Conservation (phyloP, 2,888 invertebrate genomes). For the Latrodectus elegans region DNA sequence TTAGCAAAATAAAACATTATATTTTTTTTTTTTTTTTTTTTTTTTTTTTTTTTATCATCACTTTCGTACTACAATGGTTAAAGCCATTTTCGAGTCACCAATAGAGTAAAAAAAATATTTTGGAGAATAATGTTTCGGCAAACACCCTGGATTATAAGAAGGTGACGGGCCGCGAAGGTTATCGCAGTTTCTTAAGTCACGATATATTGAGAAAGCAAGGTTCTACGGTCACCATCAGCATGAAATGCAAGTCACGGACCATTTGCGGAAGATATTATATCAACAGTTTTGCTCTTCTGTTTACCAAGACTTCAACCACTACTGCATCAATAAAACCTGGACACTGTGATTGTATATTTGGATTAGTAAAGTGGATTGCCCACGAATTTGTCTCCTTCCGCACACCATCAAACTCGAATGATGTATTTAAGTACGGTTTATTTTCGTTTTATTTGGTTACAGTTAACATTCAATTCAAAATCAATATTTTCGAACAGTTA, state of each 20-base stretch:
- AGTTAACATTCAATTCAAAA: no score
- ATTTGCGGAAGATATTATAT: conserved; percentile 28
- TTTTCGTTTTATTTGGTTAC: no score
- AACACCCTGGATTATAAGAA: neutral
- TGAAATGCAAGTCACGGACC: conserved; percentile 54
- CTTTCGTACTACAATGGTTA: neutral
- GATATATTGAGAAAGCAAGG: conserved; percentile 18
- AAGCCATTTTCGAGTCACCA: neutral
- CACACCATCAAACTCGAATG: no score
- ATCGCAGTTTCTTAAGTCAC: conserved; percentile 50
- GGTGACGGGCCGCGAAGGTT: conserved; percentile 41
- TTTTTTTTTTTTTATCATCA: neutral
- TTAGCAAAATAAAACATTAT: no score
- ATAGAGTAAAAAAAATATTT: neutral
- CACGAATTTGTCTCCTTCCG: no score
- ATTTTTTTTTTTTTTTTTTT: no score
- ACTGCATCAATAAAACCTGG: no score
- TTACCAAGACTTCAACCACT: no score
- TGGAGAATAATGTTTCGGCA: conserved; percentile 13
- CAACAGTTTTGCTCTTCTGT: neutral
- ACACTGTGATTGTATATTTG: no score
- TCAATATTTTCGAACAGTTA: no score
- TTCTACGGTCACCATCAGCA: conserved; percentile 51
- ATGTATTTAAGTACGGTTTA: no score
- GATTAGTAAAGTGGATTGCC: no score